Conservation (phyloP, 1,140 invertebrate genomes). For the Popillia japonica region DNA sequence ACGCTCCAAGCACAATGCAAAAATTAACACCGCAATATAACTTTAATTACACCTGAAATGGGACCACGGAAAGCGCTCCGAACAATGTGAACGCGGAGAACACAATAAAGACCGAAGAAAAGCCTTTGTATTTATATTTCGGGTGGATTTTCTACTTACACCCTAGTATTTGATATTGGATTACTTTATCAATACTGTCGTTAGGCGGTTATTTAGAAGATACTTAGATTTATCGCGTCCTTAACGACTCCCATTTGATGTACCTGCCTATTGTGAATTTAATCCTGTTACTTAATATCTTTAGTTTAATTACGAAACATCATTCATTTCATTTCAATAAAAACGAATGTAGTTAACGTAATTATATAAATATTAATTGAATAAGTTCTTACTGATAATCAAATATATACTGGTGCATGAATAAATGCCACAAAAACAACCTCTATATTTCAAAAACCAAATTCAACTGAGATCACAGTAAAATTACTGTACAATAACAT, state of each 20-base stretch:
- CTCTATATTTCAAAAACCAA: no score
- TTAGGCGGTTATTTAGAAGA: slow-evolving; percentile 15
- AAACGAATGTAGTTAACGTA: no score
- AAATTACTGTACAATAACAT: no score
- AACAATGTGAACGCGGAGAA: slow-evolving; percentile 31
- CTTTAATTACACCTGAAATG: slow-evolving; percentile 48
- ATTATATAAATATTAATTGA: no score
- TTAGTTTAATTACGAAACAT: no score
- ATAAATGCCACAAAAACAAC: no score
- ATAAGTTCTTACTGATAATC: no score
- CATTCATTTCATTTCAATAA: no score
- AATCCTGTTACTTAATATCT: neutral
- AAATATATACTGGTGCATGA: no score
- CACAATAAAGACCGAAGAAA: slow-evolving; percentile 32
- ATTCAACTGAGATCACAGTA: no score
- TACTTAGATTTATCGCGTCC: slow-evolving; percentile 11
- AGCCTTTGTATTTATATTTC: slow-evolving; percentile 31
- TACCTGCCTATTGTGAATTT: neutral
- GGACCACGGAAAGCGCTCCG: slow-evolving; percentile 40
- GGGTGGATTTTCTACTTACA: slow-evolving; percentile 21
- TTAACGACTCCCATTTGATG: neutral
- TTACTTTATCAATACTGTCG: slow-evolving; percentile 25
- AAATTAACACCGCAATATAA: slow-evolving; percentile 51
- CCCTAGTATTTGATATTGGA: slow-evolving; percentile 8
- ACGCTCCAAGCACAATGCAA: slow-evolving; percentile 47